Conservation (phyloP, 92 coral and sea anemone species). For the Porites divaricata region DNA sequence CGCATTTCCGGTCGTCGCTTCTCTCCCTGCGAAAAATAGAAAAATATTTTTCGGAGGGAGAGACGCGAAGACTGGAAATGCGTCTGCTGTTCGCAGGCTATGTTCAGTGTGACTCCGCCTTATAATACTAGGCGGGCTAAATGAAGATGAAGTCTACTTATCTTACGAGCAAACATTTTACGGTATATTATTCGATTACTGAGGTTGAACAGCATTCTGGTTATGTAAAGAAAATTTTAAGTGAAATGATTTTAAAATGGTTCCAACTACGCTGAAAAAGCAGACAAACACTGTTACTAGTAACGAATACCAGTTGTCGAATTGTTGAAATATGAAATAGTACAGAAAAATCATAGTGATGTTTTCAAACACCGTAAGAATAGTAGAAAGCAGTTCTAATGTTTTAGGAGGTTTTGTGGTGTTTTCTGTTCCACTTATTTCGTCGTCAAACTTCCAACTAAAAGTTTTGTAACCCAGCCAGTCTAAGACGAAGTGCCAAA, state of each 20-base stretch:
- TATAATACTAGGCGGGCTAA: too few species aligned
- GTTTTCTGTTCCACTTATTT: not conserved
- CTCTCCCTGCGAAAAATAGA: too few species aligned
- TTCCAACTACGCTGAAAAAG: not conserved
- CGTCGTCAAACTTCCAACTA: not conserved
- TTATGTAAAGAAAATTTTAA: not conserved
- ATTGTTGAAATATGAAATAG: not conserved
- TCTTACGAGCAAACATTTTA: too few species aligned
- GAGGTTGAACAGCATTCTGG: too few species aligned
- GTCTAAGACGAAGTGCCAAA: not conserved
- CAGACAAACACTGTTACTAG: constrained; percentile 12
- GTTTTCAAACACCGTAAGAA: not conserved
- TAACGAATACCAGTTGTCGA: not conserved
- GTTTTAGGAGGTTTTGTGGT: not conserved
- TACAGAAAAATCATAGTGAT: not conserved
- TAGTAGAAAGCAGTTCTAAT: not conserved
- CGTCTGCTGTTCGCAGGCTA: too few species aligned
- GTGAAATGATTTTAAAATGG: not conserved
- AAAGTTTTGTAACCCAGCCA: not conserved
- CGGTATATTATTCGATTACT: too few species aligned
- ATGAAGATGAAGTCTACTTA: too few species aligned
- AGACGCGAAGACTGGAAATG: too few species aligned
- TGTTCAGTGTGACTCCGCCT: too few species aligned
- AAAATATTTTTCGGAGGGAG: too few species aligned
- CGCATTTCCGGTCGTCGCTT: too few species aligned